Evolutionary conservation across 64 coral and sea anemone genomes (phyloP).

Genomic region (Orbicella faveolata): DNA sequence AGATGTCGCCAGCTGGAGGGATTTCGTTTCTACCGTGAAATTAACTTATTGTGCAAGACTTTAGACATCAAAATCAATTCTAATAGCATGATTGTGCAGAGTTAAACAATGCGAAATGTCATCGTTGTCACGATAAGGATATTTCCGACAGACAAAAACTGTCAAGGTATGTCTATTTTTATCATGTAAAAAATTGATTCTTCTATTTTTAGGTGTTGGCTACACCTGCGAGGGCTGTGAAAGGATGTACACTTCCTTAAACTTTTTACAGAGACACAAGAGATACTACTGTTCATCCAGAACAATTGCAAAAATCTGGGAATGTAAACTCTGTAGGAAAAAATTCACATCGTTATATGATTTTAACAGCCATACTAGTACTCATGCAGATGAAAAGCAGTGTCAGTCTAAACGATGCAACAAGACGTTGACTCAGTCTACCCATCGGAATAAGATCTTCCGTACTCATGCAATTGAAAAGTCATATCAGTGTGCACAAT

Average conservation of each 20-base stretch:
- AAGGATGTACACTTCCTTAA: slow-evolving; percentile 1
- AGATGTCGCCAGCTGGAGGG: no score
- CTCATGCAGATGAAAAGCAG: not conserved
- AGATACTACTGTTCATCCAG: not conserved
- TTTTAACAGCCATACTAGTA: not conserved
- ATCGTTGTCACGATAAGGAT: no score
- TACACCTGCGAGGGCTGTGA: not conserved
- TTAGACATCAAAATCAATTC: no score
- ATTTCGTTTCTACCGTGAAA: no score
- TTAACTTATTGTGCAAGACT: no score
- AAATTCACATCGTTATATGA: not conserved
- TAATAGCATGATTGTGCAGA: no score
- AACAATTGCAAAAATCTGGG: not conserved
- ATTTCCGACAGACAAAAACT: no score
- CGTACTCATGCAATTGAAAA: not conserved
- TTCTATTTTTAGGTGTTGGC: not conserved
- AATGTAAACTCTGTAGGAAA: not conserved
- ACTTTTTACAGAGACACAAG: slow-evolving; percentile 3
- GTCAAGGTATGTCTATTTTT: no score
- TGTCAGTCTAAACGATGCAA: not conserved
- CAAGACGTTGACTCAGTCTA: not conserved
- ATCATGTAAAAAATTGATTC: no score
- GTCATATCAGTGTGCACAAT: not conserved
- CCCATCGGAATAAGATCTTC: not conserved
- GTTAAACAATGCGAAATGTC: no score